Evolutionary conservation across 2,797 vertebrate species (phyloP).

Genomic region (Aplochiton taeniatus): DNA sequence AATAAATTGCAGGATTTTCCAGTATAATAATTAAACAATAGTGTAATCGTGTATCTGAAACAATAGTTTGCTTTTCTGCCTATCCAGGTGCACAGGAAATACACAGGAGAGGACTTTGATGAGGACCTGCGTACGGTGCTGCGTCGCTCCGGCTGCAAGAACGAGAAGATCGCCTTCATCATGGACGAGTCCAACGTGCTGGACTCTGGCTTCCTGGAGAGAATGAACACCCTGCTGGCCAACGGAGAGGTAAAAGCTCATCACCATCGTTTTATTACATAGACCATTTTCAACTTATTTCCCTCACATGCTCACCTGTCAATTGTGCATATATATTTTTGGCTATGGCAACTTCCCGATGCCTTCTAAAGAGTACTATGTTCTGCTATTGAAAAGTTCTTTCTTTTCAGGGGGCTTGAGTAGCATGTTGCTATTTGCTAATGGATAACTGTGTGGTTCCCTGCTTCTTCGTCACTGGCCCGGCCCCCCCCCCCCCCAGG

Average conservation of each 20-base stretch:
- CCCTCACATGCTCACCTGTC: too few species aligned
- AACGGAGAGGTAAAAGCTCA: constrained; percentile 98
- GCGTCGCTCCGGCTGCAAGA: constrained; percentile 96
- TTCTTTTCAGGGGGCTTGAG: too few species aligned
- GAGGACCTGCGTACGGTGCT: constrained; percentile 94
- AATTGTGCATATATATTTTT: too few species aligned
- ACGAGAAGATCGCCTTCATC: constrained; percentile 99
- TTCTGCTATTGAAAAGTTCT: too few species aligned
- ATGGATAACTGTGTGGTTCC: neutral
- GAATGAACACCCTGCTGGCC: constrained; percentile 98
- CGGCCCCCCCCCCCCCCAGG: constrained; percentile 66
- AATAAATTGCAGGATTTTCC: neutral
- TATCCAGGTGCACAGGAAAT: constrained; percentile 93
- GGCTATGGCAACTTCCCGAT: too few species aligned
- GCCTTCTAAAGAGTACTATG: too few species aligned
- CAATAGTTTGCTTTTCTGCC: neutral
- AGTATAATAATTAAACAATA: neutral
- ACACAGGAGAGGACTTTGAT: constrained; percentile 98
- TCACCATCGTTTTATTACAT: too few species aligned
- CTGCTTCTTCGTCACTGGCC: neutral
- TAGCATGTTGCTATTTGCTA: too few species aligned
- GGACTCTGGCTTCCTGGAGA: constrained; percentile 97
- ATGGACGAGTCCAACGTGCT: constrained; percentile 99
- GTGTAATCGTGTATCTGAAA: neutral
- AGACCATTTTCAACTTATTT: too few species aligned